These are phyloP conservation scores for Hydrolagus affinis DNA, from an alignment of 2,113 vertebrate genomes.

Conservation along the genomic window DNA sequence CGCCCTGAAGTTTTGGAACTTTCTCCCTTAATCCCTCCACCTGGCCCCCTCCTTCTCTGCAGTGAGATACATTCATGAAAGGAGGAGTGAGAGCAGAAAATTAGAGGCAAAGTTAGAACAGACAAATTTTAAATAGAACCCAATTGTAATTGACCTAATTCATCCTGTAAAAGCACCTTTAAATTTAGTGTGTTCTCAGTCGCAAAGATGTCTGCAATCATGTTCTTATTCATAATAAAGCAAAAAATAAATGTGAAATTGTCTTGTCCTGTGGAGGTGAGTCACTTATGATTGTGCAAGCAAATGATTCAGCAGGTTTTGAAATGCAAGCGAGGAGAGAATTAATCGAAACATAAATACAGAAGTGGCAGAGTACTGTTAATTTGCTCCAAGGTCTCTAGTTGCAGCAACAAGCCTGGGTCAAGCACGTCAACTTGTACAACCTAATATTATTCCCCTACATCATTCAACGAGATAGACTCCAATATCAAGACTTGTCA, in stretches of 20 bases:
- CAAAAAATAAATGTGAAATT: conserved; percentile 2
- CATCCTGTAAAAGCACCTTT: neutral
- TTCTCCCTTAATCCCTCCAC: too few relatives aligned
- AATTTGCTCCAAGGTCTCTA: too few relatives aligned
- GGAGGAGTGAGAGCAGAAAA: neutral
- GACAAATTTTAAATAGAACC: too few relatives aligned
- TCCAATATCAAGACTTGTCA: neutral
- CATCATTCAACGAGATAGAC: conserved; percentile 2
- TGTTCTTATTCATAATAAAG: neutral
- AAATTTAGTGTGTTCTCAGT: neutral
- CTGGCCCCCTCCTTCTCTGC: too few relatives aligned
- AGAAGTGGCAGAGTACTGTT: neutral
- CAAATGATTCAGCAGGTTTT: conserved; percentile 15
- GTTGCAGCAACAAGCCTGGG: neutral
- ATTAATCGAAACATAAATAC: conserved; percentile 2
- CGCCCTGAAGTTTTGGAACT: too few relatives aligned
- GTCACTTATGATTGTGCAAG: neutral
- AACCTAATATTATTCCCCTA: conserved; percentile 8
- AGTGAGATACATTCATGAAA: neutral
- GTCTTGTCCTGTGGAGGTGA: neutral
- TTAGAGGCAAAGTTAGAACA: neutral
- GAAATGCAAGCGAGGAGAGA: neutral
- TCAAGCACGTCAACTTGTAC: neutral
- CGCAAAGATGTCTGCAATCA: neutral
- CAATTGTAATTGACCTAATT: neutral